Percentiles rank a stretch among this genome's conserved stretches.
Conservation (phyloP, 1,140 invertebrate species). For the Camponotus vicinus region DNA sequence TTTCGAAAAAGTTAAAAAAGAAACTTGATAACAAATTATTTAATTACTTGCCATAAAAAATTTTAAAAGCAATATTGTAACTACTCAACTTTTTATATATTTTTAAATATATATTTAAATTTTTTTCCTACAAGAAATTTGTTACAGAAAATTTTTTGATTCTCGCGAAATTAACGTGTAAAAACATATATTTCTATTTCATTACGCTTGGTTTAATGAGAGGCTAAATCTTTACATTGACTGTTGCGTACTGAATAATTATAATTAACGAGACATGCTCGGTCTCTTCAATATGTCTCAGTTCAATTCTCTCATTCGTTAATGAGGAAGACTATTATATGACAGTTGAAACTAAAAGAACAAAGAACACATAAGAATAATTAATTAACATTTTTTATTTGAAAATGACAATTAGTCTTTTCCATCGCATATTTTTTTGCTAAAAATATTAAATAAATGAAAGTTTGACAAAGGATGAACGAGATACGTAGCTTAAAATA, state of each 20-base stretch:
- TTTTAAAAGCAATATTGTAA: neutral
- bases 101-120: neutral
- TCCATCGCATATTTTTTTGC: neutral
- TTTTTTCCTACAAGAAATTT: neutral
- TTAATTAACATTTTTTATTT: conserved; percentile 13
- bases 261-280: neutral
- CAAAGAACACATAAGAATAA: neutral
- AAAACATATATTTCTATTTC: neutral
- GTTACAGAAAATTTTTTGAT: neutral
- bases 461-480: neutral
- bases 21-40: neutral
- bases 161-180: neutral
- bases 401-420: conserved; percentile 7
- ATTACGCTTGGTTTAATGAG: neutral
- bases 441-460: neutral
- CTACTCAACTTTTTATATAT: neutral
- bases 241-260: neutral
- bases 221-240: neutral
- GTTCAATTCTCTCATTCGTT: conserved; percentile 10
- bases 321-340: conserved; percentile 1
- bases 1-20: conserved; percentile 11
- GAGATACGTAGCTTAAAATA: neutral
- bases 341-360: neutral
- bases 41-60: neutral
- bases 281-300: neutral